Base-by-base conservation (phyloP, 2,113 vertebrate genomes). In the Cyprinodon brontotheroides region DNA sequence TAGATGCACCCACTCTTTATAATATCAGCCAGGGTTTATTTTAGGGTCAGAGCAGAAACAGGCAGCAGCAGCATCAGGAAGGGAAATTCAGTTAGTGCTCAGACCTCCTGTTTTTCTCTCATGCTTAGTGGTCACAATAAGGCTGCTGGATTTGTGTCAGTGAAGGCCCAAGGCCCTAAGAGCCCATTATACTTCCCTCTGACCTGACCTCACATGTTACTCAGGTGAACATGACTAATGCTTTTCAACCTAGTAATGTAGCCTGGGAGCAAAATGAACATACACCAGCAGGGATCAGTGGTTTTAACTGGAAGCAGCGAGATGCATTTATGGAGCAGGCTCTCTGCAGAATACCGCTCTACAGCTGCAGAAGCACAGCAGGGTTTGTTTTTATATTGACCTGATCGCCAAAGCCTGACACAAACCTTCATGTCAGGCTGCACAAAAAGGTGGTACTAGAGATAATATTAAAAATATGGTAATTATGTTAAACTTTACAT, bases 171-270 rank as follows among this genome's bases (percentile, higher is more conserved):
- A 65, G 74, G 82, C 53, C 10, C 7, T 6, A 12, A 43, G 72
- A 71, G 59, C 3, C 45, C 41, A 64, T 70, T 41, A 61, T 22
- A 41, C 64, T 10, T 45, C 64, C 40, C 64, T 43, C 57, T 22
- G 41, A 53, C 37, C 41, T 39, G 0, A 40, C 50, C 29, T 59
- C 22, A 14, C 64, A 40, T n/a, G 53, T 11, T 43, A 41, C 41
- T 61, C 69, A 70, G 77, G 73, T 76, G 69, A 50, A 60, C 76
- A 50, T 63, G 72, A 72, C 72, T 64, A 72, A 75, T 14, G 64
- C 64, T 22, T 11, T 15, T 65, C 65, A 38, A 57, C 40, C 17
- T 36, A 45, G 45, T n/a, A 6, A 43, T 65, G 65, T 3, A 2
- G 63, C 3, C 65, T 36, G 20, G 29, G 57, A 8, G 29, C 74